phyloP scores from a whole-genome alignment of 1,140 invertebrate species.

The Scaptomyza pallida region DNA sequence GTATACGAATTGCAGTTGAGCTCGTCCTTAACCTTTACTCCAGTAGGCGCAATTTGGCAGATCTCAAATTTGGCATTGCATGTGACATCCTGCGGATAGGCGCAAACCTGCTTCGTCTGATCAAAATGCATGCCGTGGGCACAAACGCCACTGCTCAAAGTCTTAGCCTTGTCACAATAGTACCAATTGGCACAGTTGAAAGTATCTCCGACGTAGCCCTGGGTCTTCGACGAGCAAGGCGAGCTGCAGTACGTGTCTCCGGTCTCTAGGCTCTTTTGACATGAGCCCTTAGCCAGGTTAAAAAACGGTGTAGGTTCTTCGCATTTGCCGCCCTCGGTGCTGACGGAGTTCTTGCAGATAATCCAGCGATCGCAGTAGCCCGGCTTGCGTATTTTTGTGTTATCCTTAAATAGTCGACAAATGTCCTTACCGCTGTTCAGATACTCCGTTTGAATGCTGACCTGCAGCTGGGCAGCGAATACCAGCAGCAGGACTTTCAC shows the following conservation, averaged over 20 bases:
- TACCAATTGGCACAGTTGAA: constrained; percentile 61
- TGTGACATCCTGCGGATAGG: constrained; percentile 35
- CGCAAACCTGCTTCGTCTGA: constrained; percentile 23
- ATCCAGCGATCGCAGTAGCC: constrained; percentile 55
- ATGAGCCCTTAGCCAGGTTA: constrained; percentile 1
- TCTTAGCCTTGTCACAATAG: constrained; percentile 41
- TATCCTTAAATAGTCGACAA: constrained; percentile 58
- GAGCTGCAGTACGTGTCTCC: constrained; percentile 48
- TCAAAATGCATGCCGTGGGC: constrained; percentile 44
- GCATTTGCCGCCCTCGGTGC: constrained; percentile 8
- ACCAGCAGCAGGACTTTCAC: constrained; percentile 20
- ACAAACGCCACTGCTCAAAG: constrained; percentile 39
- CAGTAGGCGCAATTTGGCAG: constrained; percentile 46
- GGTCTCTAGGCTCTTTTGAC: constrained; percentile 7
- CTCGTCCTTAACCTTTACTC: constrained; percentile 33
- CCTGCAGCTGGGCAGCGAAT: constrained; percentile 21
- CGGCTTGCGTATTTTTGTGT: constrained; percentile 55
- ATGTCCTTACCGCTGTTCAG: constrained; percentile 39
- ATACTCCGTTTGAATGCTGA: constrained; percentile 49
- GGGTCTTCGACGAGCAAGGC: constrained; percentile 17
- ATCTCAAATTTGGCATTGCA: constrained; percentile 56
- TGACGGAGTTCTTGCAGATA: constrained; percentile 39
- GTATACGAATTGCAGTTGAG: constrained; percentile 58
- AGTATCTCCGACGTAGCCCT: constrained; percentile 43
- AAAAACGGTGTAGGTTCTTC: not conserved